Conservation (phyloP, 2,113 vertebrate genomes). For the Manacus vitellinus region DNA sequence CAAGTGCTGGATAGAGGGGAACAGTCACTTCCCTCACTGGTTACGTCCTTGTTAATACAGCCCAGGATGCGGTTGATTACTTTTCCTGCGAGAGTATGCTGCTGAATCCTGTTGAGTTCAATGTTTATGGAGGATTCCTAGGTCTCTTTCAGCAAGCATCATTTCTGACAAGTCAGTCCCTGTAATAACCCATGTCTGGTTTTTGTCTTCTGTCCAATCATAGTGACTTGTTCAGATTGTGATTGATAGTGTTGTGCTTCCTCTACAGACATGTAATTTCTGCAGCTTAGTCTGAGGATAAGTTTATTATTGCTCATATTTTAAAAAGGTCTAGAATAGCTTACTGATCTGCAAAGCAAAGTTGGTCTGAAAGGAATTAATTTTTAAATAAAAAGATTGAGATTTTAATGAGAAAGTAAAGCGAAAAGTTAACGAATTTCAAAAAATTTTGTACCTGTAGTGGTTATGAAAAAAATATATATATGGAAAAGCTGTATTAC, state of each 20-base stretch:
- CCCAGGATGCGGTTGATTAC: rapidly evolving
- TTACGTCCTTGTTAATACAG: background rate
- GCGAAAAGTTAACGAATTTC: background rate
- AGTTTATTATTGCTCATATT: background rate
- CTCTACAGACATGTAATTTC: background rate
- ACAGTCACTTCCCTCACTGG: background rate
- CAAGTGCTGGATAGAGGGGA: background rate
- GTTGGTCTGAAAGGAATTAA: background rate
- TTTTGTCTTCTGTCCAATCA: background rate
- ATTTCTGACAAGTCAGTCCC: background rate
- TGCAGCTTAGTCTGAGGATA: background rate
- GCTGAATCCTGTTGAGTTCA: background rate
- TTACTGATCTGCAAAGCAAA: background rate
- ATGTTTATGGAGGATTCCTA: background rate
- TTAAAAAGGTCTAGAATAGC: background rate
- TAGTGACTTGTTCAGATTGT: background rate
- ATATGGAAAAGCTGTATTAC: background rate
- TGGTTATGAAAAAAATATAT: background rate
- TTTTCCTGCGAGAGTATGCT: background rate
- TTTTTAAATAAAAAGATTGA: background rate
- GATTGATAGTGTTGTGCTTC: background rate
- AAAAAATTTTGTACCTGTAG: background rate
- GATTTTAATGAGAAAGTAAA: background rate
- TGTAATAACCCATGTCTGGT: background rate
- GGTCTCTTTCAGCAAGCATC: background rate